phyloP scores from a whole-genome alignment of 2,113 vertebrate species.

The Marmota flaviventris region DNA sequence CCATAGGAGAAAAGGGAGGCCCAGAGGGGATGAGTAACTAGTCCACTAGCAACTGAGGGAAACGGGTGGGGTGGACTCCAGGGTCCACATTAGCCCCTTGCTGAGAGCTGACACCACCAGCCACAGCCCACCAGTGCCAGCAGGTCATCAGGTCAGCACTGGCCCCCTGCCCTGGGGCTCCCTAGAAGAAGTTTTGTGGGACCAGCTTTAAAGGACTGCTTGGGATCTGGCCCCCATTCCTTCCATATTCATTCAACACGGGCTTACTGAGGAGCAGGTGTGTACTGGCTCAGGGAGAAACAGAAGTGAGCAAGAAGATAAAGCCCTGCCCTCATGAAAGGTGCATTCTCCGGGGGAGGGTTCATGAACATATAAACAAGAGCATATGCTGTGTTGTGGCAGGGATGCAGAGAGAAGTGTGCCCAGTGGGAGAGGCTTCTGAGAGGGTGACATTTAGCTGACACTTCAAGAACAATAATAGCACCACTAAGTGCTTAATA shows the following conservation, averaged over 20 bases:
- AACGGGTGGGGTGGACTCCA: not conserved
- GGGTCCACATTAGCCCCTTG: not conserved
- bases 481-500: not conserved
- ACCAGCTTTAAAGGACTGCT: not conserved
- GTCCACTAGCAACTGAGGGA: not conserved
- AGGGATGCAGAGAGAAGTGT: not conserved
- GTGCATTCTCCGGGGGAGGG: too few relatives aligned
- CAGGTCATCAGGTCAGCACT: not conserved
- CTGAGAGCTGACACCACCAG: not conserved
- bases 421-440: not conserved
- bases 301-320: not conserved
- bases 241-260: not conserved
- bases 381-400: fast-evolving
- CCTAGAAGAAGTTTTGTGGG: not conserved
- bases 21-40: not conserved
- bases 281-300: not conserved
- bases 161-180: not conserved
- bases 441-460: not conserved
- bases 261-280: not conserved
- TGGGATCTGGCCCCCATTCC: not conserved
- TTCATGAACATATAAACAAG: not conserved
- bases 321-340: not conserved
- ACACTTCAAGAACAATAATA: not conserved
- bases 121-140: not conserved
- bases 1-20: not conserved